These are phyloP conservation scores for Plotosus lineatus DNA, from an alignment of 2,113 vertebrate species.

Conservation along the genomic window DNA sequence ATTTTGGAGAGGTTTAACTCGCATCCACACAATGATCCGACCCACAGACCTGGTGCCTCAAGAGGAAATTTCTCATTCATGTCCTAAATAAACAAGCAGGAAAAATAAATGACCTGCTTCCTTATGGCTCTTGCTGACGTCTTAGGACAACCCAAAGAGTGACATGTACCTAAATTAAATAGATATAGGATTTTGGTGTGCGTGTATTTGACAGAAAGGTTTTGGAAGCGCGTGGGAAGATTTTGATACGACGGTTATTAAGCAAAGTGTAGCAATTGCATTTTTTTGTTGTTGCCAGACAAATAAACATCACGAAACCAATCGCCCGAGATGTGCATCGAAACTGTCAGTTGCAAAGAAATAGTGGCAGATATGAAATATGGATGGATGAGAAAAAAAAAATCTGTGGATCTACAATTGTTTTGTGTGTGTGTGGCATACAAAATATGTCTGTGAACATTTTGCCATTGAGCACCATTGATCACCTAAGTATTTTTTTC, in stretches of 20 bases:
- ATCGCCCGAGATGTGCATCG: conserved; percentile 14
- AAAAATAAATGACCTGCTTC: conserved; percentile 56
- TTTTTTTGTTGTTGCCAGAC: conserved; percentile 14
- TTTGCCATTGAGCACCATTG: not conserved
- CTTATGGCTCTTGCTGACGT: conserved; percentile 51
- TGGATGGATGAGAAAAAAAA: conserved; percentile 13
- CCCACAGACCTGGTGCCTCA: conserved; percentile 7
- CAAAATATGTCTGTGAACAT: not conserved
- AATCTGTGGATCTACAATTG: conserved; percentile 20
- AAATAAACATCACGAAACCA: conserved; percentile 29
- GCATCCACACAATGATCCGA: conserved; percentile 42
- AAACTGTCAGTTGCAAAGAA: conserved; percentile 21
- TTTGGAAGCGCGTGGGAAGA: not conserved
- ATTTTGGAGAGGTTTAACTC: conserved; percentile 67
- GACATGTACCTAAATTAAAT: conserved; percentile 52
- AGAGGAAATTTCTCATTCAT: conserved; percentile 61
- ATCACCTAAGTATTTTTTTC: not conserved
- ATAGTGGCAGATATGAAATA: not conserved
- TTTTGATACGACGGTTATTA: conserved; percentile 14
- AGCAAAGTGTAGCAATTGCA: conserved; percentile 26
- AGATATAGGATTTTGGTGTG: not conserved
- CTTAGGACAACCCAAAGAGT: conserved; percentile 40
- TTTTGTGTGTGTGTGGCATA: not conserved
- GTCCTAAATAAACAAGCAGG: conserved; percentile 54
- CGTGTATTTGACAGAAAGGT: not conserved